Base-by-base conservation (phyloP, 2,113 vertebrate genomes). In the Carassius gibelio region DNA sequence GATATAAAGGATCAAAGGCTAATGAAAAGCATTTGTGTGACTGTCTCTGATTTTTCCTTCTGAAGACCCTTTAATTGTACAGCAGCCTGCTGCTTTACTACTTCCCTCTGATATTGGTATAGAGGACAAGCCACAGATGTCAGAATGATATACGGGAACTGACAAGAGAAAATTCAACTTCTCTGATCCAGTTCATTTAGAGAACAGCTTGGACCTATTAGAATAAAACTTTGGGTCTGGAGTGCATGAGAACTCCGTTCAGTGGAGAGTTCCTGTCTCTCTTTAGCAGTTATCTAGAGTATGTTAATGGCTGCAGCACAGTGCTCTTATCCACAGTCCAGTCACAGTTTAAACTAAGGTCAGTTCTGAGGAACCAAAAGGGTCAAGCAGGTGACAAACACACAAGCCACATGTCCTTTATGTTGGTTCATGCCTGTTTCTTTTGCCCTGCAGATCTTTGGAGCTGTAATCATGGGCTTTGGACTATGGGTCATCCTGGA, bases 401-500 rank as follows among this genome's bases (percentile, higher is more conserved):
- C 13, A 42, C 13, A 45, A 50, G 26, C 14, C 59, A 55, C 19
- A 9, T 71, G 48, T 48, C n/a, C 14, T 45, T 42, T 15, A 11
- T 52, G 74, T 17, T 75, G 50, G 34, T 83, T 76, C 13, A 68
- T 57, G 6, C 14, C 3, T 48, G 9, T 77, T 45, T 82, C 8
- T 72, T 59, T 78, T 52, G 1, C n/a, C 45, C 11, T 71, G 9
- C 68, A 99, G 98, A 92, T 99, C 89, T 95, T 98, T 66, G 98
- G 98, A 0, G 96, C 94, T 0, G 90, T 98, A 88, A 97, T 98
- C 89, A 94, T 98, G 92, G 96, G 97, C 80, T 98, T 97, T 80
- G 98, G 98, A 71, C 92, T 99, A 64, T 99, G 98, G 98, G 95
- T 98, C 84, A 95, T 98, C 85, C 94, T 96, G 0, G 98, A 99